Conservation (phyloP, 2,888 invertebrate species). For the Seira musarum region DNA sequence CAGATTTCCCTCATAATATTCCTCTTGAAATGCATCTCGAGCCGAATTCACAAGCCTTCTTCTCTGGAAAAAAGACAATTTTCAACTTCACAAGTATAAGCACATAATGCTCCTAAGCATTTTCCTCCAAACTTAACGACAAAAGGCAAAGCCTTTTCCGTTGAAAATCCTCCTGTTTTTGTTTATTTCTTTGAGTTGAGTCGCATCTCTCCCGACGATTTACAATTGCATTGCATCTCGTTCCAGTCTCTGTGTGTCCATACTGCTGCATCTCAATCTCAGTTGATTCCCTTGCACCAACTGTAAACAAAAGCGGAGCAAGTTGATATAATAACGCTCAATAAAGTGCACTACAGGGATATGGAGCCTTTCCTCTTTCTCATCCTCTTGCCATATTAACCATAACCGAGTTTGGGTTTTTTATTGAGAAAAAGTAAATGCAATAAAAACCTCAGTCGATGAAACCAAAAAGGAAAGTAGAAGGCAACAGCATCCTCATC, state of each 20-base stretch:
- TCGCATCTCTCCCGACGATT: too few relatives aligned
- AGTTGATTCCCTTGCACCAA: conserved; percentile 22
- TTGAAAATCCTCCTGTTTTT: too few relatives aligned
- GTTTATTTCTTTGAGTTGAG: too few relatives aligned
- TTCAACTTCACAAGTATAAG: neutral
- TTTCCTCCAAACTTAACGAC: too few relatives aligned
- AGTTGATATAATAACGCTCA: neutral
- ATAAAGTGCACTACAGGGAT: neutral
- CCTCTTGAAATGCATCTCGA: neutral
- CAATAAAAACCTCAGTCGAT: conserved; percentile 45
- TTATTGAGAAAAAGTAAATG: conserved; percentile 35
- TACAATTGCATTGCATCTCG: conserved; percentile 7
- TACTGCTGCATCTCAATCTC: too few relatives aligned
- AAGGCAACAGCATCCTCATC: too few relatives aligned
- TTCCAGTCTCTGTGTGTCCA: too few relatives aligned
- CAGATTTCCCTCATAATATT: neutral
- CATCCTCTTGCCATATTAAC: neutral
- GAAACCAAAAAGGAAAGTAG: conserved; percentile 21
- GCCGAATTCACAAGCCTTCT: conserved; percentile 19
- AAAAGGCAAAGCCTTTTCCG: too few relatives aligned
- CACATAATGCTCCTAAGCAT: neutral
- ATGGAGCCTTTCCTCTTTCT: neutral
- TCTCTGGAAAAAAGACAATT: conserved; percentile 30
- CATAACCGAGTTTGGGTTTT: conserved; percentile 18
- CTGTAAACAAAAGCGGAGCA: neutral